Evolutionary conservation across 92 coral and sea anemone genomes (phyloP), one percentile per base, ranked within the genome.

Genomic region (Virgularia gustaviana): DNA sequence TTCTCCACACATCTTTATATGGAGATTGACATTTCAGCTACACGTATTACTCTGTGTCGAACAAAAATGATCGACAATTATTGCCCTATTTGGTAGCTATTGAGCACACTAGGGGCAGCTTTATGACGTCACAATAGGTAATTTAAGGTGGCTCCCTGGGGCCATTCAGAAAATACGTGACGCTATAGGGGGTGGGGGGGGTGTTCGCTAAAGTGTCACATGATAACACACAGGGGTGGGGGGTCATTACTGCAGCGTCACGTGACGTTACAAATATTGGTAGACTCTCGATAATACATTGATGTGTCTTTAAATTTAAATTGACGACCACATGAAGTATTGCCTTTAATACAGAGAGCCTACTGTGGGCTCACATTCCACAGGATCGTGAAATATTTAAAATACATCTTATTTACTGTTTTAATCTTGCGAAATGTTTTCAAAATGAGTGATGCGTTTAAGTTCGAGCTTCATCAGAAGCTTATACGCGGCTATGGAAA

Each of bases 81-180:
- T n/a, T n/a, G n/a, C n/a, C n/a, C n/a, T n/a, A n/a, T n/a, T n/a
- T n/a, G n/a, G n/a, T n/a, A n/a, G n/a, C n/a, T n/a, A n/a, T n/a
- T n/a, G n/a, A n/a, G n/a, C n/a, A n/a, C n/a, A n/a, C n/a, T n/a
- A n/a, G n/a, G n/a, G n/a, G n/a, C n/a, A n/a, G n/a, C n/a, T n/a
- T n/a, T 47, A 25, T 13, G 16, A 19, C 4, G n/a, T 47, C 22
- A 4, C 55, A 10, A 47, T 25, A 47, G 16, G 16, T 47, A 16
- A 16, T 19, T 25, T 19, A 3, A 13, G 23, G 11, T 16, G 55
- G 2, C 23, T 16, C 23, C 23, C 2, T 16, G 60, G 60, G 60
- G 60, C 60, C 60, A 54, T 54, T 54, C 60, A 54, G 31, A 54
- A 54, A 54, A 54, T 9, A 54, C 13, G 60, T 54, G 60, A 54